These are phyloP conservation scores for Hydrolagus colliei DNA, from an alignment of 2,797 vertebrate species.

Conservation along the genomic window DNA sequence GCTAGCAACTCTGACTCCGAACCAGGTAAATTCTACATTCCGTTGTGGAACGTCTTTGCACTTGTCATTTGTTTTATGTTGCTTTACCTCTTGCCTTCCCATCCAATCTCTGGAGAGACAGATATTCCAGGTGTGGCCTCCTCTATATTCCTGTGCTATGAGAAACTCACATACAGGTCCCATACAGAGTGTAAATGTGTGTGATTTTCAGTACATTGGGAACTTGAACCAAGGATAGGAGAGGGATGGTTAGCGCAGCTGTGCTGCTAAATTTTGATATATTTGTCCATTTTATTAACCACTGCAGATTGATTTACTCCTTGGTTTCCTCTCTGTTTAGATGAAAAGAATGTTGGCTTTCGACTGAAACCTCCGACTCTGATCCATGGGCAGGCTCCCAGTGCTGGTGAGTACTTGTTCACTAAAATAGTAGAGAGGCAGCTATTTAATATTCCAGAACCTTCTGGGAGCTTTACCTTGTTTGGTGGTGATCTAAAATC, in stretches of 20 bases:
- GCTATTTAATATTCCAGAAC: background rate
- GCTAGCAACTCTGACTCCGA: constrained; percentile 90
- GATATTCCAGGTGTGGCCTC: background rate
- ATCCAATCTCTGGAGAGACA: background rate
- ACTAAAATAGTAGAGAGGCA: background rate
- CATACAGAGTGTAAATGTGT: background rate
- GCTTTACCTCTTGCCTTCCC: background rate
- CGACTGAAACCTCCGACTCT: constrained; percentile 92
- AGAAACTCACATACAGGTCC: background rate
- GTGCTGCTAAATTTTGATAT: constrained; percentile 2
- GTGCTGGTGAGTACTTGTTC: constrained; percentile 68
- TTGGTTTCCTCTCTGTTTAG: constrained; percentile 49
- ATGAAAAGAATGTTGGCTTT: constrained; percentile 92
- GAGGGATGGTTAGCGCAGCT: background rate
- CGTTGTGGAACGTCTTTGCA: constrained; percentile 36
- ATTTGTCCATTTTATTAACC: background rate
- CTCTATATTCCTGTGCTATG: background rate
- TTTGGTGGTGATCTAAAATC: background rate
- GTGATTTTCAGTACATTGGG: background rate
- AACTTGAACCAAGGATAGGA: background rate
- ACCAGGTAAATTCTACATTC: constrained; percentile 63
- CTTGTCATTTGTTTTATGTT: background rate
- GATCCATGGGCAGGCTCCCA: constrained; percentile 94
- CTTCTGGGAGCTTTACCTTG: background rate
- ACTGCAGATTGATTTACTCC: background rate